Conservation (phyloP, 1,140 invertebrate genomes). For the Pachypeltis micranthus region DNA sequence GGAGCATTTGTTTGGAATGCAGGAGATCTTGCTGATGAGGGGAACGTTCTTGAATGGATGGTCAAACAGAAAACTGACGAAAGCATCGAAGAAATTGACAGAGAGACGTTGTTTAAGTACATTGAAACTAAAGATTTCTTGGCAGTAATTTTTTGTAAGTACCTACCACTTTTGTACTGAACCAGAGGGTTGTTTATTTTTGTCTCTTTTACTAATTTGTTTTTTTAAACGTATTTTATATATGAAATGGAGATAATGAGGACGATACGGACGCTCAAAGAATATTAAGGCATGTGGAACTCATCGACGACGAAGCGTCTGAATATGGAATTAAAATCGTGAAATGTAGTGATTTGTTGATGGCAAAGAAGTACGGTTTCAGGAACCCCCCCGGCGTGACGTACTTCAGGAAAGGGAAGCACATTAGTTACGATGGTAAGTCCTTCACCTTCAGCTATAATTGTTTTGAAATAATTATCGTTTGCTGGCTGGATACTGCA, state of each 20-base stretch:
- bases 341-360: constrained; percentile 75
- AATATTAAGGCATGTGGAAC: constrained; percentile 69
- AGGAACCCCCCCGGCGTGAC: constrained; percentile 79
- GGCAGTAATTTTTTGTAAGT: constrained; percentile 87
- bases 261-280: constrained; percentile 65
- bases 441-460: too few relatives aligned
- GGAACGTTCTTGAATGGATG: constrained; percentile 80
- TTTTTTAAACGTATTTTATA: constrained; percentile 7
- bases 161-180: too few relatives aligned
- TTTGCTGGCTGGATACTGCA: too few relatives aligned
- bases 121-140: constrained; percentile 86
- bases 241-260: constrained; percentile 54
- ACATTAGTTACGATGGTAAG: constrained; percentile 77
- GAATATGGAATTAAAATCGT: constrained; percentile 88
- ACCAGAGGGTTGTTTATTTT: too few relatives aligned
- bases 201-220: constrained; percentile 10
- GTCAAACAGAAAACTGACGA: constrained; percentile 83
- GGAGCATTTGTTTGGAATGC: constrained; percentile 22
- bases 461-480: too few relatives aligned
- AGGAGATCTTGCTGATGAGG: constrained; percentile 78
- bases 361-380: constrained; percentile 90
- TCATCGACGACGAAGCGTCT: constrained; percentile 81
- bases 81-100: constrained; percentile 81
- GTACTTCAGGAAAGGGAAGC: constrained; percentile 82
- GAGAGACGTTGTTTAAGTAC: constrained; percentile 70